Base-by-base conservation (phyloP, 2,113 vertebrate species). In the Mionectes macconnelli region DNA sequence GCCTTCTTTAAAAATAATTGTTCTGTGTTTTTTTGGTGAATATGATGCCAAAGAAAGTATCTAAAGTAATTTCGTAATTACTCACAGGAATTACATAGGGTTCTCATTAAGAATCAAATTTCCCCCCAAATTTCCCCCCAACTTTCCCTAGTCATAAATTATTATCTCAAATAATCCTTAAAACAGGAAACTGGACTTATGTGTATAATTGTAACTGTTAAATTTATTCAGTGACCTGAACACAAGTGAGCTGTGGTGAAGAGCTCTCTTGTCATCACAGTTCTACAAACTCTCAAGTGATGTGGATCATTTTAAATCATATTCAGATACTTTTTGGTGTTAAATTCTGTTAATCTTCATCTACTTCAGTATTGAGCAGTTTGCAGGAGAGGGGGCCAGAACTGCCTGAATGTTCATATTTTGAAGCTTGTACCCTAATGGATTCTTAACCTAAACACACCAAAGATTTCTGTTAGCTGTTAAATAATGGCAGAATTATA, bases 381-480 rank as follows among this genome's bases (percentile, higher is more conserved):
- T 91, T 86, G 74, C 80, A 90, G 86, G 69, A 87, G 62, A 91
- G 89, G 70, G 70, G 95, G 69, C 74, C 91, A 97, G 93, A 95
- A 92, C 93, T 95, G 93, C 95, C 81, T 96, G 96, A 96, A 95
- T 97, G 97, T 97, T 97, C 66, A 23, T 95, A 63, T 93, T 80
- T 94, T 93, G 77, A 96, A 93, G 91, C 84, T 94, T 96, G 64
- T 97, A 95, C 87, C 84, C 78, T 94, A 81, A 67, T 88, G 92
- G 39, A 91, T 97, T 98, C 91, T 97, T 96, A 97, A 95, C 91
- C 82, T 98, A 96, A 96, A 96, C 85, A 91, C 95, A 97, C 98
- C 98, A 98, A 98, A 98, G 98, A 98, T 97, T 97, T 96, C 95
- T 97, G 91, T 97, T 98, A 96, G 93, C 76, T 97, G 92, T 97